Evolutionary conservation across 2,888 invertebrate genomes (phyloP).

Genomic region (Poecilus cupreus): DNA sequence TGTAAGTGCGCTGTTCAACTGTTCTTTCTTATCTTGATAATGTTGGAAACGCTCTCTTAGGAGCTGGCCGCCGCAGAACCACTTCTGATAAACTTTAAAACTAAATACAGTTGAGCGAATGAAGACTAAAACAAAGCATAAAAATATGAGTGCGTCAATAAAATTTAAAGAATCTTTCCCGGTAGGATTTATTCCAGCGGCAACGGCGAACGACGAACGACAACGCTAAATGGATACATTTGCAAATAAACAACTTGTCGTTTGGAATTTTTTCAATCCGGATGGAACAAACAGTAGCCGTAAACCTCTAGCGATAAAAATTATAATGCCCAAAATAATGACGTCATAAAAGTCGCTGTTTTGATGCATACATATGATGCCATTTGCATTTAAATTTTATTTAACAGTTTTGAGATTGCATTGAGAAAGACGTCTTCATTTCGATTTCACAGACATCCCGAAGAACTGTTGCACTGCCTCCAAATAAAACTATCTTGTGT

Average conservation of each 20-base stretch:
- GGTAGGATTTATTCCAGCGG: neutral
- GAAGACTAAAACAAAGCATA: neutral
- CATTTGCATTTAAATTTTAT: constrained; percentile 48
- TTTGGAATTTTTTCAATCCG: constrained; percentile 23
- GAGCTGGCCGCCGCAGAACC: neutral
- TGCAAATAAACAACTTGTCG: constrained; percentile 29
- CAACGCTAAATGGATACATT: neutral
- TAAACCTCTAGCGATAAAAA: constrained; percentile 37
- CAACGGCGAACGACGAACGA: too few species aligned
- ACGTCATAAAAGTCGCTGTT: constrained; percentile 39
- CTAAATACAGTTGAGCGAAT: constrained; percentile 4
- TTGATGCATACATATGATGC: constrained; percentile 44
- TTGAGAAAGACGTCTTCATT: neutral
- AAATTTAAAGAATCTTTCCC: neutral
- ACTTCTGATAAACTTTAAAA: constrained; percentile 33
- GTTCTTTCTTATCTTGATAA: constrained; percentile 22
- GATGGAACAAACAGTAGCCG: constrained; percentile 4
- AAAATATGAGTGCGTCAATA: constrained; percentile 12
- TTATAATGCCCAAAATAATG: constrained; percentile 37
- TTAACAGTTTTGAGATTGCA: neutral
- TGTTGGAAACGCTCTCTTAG: neutral
- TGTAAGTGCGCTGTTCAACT: neutral
- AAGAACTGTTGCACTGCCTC: neutral
- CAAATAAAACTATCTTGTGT: too few species aligned
- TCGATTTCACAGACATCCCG: neutral